A percentile compares a stretch with the other conserved stretches of the same genome.
Conservation (phyloP, 2,888 invertebrate genomes). For the Cerceris rybyensis region DNA sequence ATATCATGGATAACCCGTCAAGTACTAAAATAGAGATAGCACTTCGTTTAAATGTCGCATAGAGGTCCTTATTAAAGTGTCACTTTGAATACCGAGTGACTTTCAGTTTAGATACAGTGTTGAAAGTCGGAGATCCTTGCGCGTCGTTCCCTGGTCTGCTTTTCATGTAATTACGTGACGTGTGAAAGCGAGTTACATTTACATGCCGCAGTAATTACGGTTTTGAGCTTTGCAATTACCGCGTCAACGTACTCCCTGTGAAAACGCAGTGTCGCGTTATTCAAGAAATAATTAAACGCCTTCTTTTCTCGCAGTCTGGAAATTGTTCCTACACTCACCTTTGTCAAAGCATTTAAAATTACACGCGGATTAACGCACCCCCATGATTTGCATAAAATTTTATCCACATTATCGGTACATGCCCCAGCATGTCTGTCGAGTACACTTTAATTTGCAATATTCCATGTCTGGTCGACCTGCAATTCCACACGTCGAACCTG, state of each 20-base stretch:
- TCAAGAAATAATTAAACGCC: conserved; percentile 59
- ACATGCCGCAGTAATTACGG: conserved; percentile 56
- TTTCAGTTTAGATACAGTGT: conserved; percentile 32
- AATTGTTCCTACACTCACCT: conserved; percentile 8
- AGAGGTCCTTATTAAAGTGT: conserved; percentile 21
- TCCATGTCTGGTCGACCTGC: too few relatives aligned
- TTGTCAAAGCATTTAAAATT: not conserved
- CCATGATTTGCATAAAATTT: too few relatives aligned
- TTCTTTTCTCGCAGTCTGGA: conserved; percentile 18
- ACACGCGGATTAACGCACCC: not conserved
- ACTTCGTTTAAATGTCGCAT: conserved; percentile 7
- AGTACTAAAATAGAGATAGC: not conserved
- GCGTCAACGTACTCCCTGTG: conserved; percentile 20
- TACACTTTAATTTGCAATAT: too few relatives aligned
- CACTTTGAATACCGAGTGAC: conserved; percentile 12
- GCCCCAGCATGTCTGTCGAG: too few relatives aligned
- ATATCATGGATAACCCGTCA: not conserved
- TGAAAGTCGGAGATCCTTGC: conserved; percentile 18
- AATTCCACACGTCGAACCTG: too few relatives aligned
- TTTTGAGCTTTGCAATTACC: conserved; percentile 64
- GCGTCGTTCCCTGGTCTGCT: conserved; percentile 26
- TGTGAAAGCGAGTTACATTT: conserved; percentile 45
- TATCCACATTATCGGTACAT: too few relatives aligned
- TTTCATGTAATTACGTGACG: conserved; percentile 58
- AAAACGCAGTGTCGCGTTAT: conserved; percentile 27